These are phyloP conservation scores for Spilogale gracilis DNA, from an alignment of 2,113 vertebrate genomes.

Conservation along the genomic window DNA sequence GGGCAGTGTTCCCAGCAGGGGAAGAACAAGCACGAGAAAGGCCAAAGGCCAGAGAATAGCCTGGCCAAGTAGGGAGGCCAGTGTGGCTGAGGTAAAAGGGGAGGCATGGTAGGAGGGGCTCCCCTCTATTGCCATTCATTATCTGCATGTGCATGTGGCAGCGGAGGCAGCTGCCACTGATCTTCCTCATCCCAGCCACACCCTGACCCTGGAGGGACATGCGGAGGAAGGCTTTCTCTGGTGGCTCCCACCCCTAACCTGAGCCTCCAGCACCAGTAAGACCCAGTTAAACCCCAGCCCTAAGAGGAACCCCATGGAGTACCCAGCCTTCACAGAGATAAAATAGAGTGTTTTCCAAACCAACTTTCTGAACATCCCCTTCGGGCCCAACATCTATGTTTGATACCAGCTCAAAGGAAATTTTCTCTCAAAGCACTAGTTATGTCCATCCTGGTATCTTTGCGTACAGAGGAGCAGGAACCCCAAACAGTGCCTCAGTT, in stretches of 20 bases:
- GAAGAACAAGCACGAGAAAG: not conserved
- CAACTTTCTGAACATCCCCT: constrained; percentile 51
- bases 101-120: accelerated
- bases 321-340: not conserved
- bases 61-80: not conserved
- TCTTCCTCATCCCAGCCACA: not conserved
- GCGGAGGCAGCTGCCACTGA: too few species aligned
- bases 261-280: not conserved
- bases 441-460: constrained; percentile 52
- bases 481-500: not conserved
- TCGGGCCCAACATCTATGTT: constrained; percentile 19
- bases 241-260: not conserved
- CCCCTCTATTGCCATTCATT: accelerated
- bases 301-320: not conserved
- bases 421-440: constrained; percentile 57
- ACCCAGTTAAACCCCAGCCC: not conserved
- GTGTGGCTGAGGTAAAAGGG: too few species aligned
- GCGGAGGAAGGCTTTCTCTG: not conserved
- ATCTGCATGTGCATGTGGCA: not conserved
- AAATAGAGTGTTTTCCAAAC: constrained; percentile 23
- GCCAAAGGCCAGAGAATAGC: too few species aligned
- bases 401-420: constrained; percentile 57
- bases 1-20: not conserved
- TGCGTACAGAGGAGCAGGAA: constrained; percentile 33
- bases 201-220: not conserved